Conservation (phyloP, 2,113 vertebrate species). For the Lepus americanus region DNA sequence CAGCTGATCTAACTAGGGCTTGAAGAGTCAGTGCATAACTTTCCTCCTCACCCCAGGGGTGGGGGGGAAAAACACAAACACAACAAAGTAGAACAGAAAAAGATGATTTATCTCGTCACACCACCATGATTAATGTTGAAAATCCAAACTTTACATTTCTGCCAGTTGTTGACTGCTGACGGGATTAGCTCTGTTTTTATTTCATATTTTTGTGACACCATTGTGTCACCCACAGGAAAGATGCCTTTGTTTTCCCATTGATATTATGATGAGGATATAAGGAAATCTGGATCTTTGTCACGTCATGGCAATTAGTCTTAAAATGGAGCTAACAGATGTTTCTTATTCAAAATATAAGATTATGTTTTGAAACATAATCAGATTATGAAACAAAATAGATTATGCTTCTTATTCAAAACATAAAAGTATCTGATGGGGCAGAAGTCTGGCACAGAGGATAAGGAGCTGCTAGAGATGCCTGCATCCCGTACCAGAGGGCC, state of each 20-base stretch:
- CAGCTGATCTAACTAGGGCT: neutral
- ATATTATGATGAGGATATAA: neutral
- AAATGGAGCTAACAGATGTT: neutral
- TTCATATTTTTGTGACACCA: conserved; percentile 13
- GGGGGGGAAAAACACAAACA: neutral
- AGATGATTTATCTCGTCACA: neutral
- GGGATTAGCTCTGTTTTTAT: neutral
- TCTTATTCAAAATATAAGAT: too few species aligned
- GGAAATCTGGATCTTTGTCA: neutral
- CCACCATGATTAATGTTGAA: neutral
- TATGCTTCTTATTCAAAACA: too few species aligned
- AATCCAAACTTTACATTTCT: neutral
- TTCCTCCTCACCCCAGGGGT: neutral
- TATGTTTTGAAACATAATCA: too few species aligned
- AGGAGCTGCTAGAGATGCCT: too few species aligned
- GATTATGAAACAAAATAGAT: too few species aligned
- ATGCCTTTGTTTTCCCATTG: neutral
- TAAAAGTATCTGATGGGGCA: neutral
- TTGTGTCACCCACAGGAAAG: neutral
- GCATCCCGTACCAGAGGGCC: too few species aligned
- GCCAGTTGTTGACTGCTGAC: neutral
- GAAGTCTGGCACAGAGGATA: too few species aligned
- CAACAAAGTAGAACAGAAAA: neutral
- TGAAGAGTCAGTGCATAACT: neutral
- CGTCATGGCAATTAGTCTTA: neutral